A percentile compares a stretch with the other conserved stretches of the same genome.
Conservation (phyloP, 2,888 invertebrate genomes). For the Ypsolopha scabrella region DNA sequence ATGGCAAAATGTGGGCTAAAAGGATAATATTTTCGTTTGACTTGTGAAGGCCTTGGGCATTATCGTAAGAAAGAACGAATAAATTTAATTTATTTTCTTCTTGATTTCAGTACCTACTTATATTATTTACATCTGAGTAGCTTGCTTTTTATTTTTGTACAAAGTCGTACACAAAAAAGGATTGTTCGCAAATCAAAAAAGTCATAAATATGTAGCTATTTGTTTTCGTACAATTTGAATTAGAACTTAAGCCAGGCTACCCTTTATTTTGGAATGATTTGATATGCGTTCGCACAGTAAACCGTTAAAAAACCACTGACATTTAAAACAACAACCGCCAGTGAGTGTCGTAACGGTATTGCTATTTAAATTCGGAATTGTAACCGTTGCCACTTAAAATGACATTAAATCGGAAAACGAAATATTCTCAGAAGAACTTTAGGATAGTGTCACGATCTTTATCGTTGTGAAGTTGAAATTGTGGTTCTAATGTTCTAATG, state of each 20-base stretch:
- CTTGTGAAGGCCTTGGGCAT: not conserved
- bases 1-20: not conserved
- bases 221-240: too few species aligned
- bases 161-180: too few species aligned
- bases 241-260: too few species aligned
- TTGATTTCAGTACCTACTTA: too few species aligned
- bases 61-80: too few species aligned
- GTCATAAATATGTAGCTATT: too few species aligned
- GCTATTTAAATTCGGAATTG: not conserved
- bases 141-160: too few species aligned
- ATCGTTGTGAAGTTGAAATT: not conserved
- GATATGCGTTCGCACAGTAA: not conserved
- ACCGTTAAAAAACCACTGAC: slow-evolving; percentile 9
- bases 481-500: too few species aligned
- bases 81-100: too few species aligned
- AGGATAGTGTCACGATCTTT: not conserved
- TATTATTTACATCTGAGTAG: too few species aligned
- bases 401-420: not conserved
- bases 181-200: too few species aligned
- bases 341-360: slow-evolving; percentile 6
- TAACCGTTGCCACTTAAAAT: not conserved
- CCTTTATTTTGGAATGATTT: not conserved
- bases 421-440: not conserved
- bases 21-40: not conserved
- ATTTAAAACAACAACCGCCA: slow-evolving; percentile 5